Evolutionary conservation across 2,797 vertebrate species (phyloP), one percentile per base, ranked within the genome.

Genomic region (Myotis myotis): DNA sequence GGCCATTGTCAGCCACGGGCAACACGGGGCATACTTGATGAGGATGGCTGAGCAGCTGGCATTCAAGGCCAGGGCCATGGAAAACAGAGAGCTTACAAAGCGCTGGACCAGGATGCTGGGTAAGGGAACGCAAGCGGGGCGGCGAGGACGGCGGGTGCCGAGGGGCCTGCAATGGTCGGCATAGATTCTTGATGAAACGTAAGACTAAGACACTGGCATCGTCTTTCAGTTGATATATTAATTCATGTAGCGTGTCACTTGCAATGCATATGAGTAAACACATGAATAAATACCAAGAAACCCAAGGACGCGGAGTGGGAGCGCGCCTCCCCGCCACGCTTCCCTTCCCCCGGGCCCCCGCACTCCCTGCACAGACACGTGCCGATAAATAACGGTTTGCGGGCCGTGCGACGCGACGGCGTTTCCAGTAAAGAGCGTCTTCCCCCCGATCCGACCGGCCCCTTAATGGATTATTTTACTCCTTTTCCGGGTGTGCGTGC

Each of bases 401-500:
- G 0, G 94, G 95, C 94, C 2, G 6, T 6, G 94, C 92, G 83
- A 78, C 57, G 51, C 44, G 62, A 96, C 86, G 96, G 89, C 20
- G 0, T 96, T 96, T 76, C 86, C 51, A 13, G 49, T 64, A 91
- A 95, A 93, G 75, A 74, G 62, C 38, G 76, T 96, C 96, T 97
- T 87, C 94, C 95, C 79, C 93, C 68, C 33, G 70, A 96, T 95
- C 89, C 70, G 30, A 80, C 96, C 97, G 89, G 89, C 91, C 86
- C 96, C 72, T 51, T 87, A 91, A 96, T 47, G 93, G 92, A 96
- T 95, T 86, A 74, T 97, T 97, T 96, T 70, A 88, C 95, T 93
- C 96, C 84, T 8, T 93, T 93, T 89, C 95, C 80, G 78, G 89
- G 51, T 93, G 47, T 57, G 87, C 55, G 15, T 1, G 72, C 57